These are phyloP conservation scores for Parapristionchus giblindavisi DNA, from an alignment of 2,888 invertebrate species.

Conservation along the genomic window DNA sequence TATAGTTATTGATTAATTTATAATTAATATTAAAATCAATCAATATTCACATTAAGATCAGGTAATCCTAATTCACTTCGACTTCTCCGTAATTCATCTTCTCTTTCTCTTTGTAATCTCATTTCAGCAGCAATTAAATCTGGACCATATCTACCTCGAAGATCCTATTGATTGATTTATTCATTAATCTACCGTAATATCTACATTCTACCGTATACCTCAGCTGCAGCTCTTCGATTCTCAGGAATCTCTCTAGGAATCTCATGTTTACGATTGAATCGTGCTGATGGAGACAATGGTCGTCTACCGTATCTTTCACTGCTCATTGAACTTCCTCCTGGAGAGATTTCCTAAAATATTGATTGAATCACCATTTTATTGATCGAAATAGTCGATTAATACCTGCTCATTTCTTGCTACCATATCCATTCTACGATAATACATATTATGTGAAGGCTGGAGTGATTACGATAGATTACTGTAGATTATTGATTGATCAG, in stretches of 20 bases:
- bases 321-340: not conserved
- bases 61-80: constrained; percentile 49
- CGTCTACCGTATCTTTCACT: not conserved
- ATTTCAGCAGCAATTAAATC: constrained; percentile 68
- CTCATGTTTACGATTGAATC: constrained; percentile 21
- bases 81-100: constrained; percentile 71
- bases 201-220: constrained; percentile 3
- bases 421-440: constrained; percentile 14
- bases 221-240: constrained; percentile 5
- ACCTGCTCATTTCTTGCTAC: constrained; percentile 25
- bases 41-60: constrained; percentile 35
- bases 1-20: not conserved
- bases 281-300: not conserved
- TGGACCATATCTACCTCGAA: constrained; percentile 12
- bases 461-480: not conserved
- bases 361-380: not conserved
- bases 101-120: constrained; percentile 71
- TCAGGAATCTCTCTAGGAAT: constrained; percentile 7
- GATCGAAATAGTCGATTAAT: no score
- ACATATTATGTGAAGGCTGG: not conserved
- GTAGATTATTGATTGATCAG: not conserved
- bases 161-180: constrained; percentile 4
- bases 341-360: constrained; percentile 10
- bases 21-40: not conserved
- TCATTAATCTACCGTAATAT: not conserved